Evolutionary conservation across 2,113 vertebrate species (phyloP), one percentile per base, ranked within the genome.

Genomic region (Notothenia rossii): DNA sequence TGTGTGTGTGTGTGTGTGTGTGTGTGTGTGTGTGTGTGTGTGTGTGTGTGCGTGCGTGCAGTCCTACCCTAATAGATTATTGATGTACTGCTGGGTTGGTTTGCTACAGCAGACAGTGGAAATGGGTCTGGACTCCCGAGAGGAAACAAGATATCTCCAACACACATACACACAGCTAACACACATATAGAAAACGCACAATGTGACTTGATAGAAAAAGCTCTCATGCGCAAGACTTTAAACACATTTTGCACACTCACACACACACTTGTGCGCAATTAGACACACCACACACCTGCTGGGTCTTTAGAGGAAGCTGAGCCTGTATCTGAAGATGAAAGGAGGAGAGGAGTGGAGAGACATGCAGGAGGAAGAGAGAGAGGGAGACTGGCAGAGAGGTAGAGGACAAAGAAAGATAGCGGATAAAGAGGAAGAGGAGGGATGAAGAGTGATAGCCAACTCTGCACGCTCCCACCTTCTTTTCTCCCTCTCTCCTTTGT

Each of bases 221-320:
- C 65, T 73, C 53, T 77, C 40, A 56, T 62, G 60, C 3, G 4
- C 49, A 12, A 54, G 59, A 91, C 84, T 84, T 87, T 86, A 82
- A 81, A 88, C 79, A 85, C 68, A 78, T 81, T 84, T 84, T 75
- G 29, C 78, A 75, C 81, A 81, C 79, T 80, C 50, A 20, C 72
- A 60, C 67, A 70, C 64, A 71, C 79, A 77, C 79, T 76, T 67
- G 79, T 54, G 45, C 79, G 77, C 86, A 88, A 92, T 92, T 88
- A 88, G 84, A 85, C 87, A 82, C 88, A 88, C 36, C 74, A 71
- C 85, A 89, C 89, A 92, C 92, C 90, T 92, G 92, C 90, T 89
- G 89, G 79, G 80, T 86, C 87, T 89, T 89, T 64, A 72, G 84
- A 88, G 84, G 72, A 88, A 74, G 86, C 83, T 5, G 68, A 77